Evolutionary conservation across 1,140 invertebrate species (phyloP).

Genomic region (Adelges cooleyi): DNA sequence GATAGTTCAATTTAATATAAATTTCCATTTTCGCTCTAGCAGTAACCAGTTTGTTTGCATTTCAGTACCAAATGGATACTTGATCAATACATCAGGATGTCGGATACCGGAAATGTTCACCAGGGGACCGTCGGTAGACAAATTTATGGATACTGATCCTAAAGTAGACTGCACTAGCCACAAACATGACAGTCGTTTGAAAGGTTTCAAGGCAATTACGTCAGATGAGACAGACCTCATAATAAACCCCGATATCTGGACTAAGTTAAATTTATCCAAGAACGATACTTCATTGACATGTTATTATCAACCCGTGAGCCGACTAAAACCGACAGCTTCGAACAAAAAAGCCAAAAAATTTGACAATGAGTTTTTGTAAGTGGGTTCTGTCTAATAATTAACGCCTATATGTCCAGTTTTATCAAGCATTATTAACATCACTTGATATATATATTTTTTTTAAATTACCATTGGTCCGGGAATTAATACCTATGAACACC

Average conservation of each 20-base stretch:
- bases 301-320: background rate
- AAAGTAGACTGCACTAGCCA: slow-evolving; percentile 28
- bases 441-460: no score
- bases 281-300: slow-evolving; percentile 30
- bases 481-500: no score
- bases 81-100: slow-evolving; percentile 46
- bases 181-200: background rate
- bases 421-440: no score
- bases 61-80: background rate
- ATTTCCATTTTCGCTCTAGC: no score
- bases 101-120: slow-evolving; percentile 64
- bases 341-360: no score
- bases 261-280: slow-evolving; percentile 28
- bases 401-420: no score
- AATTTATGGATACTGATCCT: slow-evolving; percentile 20
- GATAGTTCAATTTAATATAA: no score
- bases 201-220: slow-evolving; percentile 22
- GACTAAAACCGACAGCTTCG: background rate
- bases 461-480: no score
- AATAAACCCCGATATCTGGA: slow-evolving; percentile 27
- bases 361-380: no score
- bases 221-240: slow-evolving; percentile 32
- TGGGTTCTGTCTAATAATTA: no score
- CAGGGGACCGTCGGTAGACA: slow-evolving; percentile 42
- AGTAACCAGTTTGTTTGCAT: no score